These are phyloP conservation scores for Brachionus asplanchnoidis DNA, from an alignment of 1,140 invertebrate species.

Conservation along the genomic window DNA sequence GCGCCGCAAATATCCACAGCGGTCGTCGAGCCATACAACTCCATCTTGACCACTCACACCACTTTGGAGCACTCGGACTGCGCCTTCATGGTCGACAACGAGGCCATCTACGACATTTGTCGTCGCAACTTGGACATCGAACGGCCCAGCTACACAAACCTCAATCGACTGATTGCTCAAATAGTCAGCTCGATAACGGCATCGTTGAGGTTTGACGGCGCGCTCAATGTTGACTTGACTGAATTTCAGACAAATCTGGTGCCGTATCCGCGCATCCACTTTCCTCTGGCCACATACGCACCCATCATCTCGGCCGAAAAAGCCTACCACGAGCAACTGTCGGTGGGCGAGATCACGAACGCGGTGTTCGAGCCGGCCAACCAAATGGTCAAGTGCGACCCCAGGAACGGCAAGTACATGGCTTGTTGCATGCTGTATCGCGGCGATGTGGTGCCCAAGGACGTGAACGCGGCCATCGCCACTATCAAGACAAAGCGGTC, in stretches of 20 bases:
- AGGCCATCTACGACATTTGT: conserved; percentile 82
- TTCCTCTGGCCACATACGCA: conserved; percentile 75
- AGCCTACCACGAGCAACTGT: conserved; percentile 58
- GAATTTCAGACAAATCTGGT: conserved; percentile 53
- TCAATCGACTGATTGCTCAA: conserved; percentile 75
- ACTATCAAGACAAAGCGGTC: conserved; percentile 60
- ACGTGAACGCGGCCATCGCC: conserved; percentile 59
- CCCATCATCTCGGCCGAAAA: conserved; percentile 61
- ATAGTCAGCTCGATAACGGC: conserved; percentile 81
- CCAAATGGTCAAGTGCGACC: conserved; percentile 68
- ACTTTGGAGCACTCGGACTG: conserved; percentile 55
- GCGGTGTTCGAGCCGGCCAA: conserved; percentile 65
- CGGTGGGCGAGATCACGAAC: conserved; percentile 59
- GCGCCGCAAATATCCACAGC: conserved; percentile 66
- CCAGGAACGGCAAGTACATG: conserved; percentile 57
- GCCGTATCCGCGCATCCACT: conserved; percentile 61
- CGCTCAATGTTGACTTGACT: conserved; percentile 49
- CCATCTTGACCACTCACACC: conserved; percentile 55
- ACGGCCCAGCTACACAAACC: conserved; percentile 71
- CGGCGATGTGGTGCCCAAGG: conserved; percentile 60
- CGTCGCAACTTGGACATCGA: conserved; percentile 76
- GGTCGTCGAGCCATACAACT: conserved; percentile 58
- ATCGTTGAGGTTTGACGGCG: conserved; percentile 58
- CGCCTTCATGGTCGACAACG: conserved; percentile 68
- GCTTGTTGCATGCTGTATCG: conserved; percentile 61